Evolutionary conservation across 2,888 invertebrate species (phyloP), one percentile per base, ranked within the genome.

Genomic region (Drosophila fulvimacula): DNA sequence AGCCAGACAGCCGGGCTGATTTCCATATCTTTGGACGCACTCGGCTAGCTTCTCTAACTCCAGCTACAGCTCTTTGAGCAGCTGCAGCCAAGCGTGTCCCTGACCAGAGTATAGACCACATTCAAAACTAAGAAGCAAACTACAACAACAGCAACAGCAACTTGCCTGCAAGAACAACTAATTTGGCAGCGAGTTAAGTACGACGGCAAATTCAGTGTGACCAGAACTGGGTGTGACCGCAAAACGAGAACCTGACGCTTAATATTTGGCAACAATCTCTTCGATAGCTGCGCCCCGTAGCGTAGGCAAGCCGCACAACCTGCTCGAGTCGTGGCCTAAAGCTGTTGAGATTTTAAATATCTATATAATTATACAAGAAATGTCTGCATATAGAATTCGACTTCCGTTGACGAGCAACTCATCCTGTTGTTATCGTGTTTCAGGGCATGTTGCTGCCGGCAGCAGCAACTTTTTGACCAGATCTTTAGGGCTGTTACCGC

Each of bases 21-120:
- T 83, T 82, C 88, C 88, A 88, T 84, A 88, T 80, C 78, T 84
- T 66, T 68, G 48, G 68, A 75, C 69, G 69, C 78, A 85, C 81
- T 80, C 65, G 75, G 72, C 63, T 69, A 70, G 58, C 41, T 77
- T 30, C 39, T 55, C 32, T 38, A 36, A 48, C 32, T 27, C 27
- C 27, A 27, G 27, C 27, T 30, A 1, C 61, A 57, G 42, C 34
- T 38, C 52, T 52, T n/a, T 13, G 24, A 13, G 44, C 46, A 70
- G 61, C 57, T 36, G 66, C 78, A 77, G 46, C 81, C 52, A 67
- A 71, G 75, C 79, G 69, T 75, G 48, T 63, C 75, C 51, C 58
- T 64, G 64, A 7, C 51, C 73, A 46, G 36, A 38, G 17, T 30
- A 32, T 38, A 61, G 68, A 51, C 68, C 68, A 38, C 39, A 58